Evolutionary conservation across 2,113 vertebrate species (phyloP).

Genomic region (Corapipo altera): DNA sequence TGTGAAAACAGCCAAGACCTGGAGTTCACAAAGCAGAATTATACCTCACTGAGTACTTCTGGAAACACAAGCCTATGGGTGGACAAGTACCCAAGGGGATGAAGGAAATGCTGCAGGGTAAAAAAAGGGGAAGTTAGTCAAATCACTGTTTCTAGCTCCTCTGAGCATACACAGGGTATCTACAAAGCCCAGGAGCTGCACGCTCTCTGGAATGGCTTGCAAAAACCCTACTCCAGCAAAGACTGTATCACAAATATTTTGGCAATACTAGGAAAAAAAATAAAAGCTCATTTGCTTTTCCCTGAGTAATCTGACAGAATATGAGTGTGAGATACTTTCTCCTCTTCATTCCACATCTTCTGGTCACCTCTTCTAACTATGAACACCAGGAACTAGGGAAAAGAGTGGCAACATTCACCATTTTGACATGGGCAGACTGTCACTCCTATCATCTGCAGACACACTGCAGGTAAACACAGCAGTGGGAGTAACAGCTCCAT

Average conservation of each 20-base stretch:
- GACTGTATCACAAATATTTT: not conserved
- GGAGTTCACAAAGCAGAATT: not conserved
- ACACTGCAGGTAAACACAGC: not conserved
- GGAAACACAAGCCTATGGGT: not conserved
- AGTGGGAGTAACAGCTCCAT: not conserved
- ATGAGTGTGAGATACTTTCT: not conserved
- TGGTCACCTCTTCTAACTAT: not conserved
- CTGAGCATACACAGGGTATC: not conserved
- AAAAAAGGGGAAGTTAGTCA: not conserved
- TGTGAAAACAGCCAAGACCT: not conserved
- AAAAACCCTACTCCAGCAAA: not conserved
- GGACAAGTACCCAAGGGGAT: not conserved
- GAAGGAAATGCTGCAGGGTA: not conserved
- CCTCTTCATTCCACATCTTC: not conserved
- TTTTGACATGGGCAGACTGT: not conserved
- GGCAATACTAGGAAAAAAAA: not conserved
- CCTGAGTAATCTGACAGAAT: not conserved
- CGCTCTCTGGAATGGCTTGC: not conserved
- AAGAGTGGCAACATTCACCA: not conserved
- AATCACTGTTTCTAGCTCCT: not conserved
- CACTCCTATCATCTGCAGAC: fast-evolving
- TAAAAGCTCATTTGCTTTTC: not conserved
- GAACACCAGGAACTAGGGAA: not conserved
- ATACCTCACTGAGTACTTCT: not conserved
- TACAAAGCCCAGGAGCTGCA: not conserved